Evolutionary conservation across 1,140 invertebrate genomes (phyloP).

Genomic region (Drosophila sproati): DNA sequence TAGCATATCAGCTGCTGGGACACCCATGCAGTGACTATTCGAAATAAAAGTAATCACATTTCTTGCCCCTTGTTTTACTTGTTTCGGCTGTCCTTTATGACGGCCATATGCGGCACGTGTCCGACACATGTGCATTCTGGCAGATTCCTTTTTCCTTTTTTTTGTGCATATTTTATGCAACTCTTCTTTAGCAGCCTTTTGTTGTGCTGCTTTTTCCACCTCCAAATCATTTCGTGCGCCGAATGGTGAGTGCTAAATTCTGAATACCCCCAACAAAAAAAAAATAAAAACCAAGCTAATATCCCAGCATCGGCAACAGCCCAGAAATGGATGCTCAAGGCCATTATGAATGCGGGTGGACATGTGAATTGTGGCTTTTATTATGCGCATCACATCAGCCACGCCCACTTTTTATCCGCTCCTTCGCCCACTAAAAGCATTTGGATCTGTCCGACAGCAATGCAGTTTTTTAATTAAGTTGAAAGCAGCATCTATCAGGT

Average conservation of each 20-base stretch:
- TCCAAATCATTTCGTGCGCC: constrained; percentile 17
- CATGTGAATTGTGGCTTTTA: constrained; percentile 50
- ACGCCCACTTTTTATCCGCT: not conserved
- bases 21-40: constrained; percentile 34
- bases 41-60: constrained; percentile 39
- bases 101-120: constrained; percentile 34
- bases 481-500: not conserved
- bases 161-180: constrained; percentile 62
- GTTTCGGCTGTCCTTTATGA: not conserved
- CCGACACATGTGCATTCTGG: constrained; percentile 56
- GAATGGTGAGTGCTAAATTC: constrained; percentile 23
- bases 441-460: constrained; percentile 25
- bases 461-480: constrained; percentile 25
- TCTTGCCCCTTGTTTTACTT: constrained; percentile 13
- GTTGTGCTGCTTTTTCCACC: constrained; percentile 23
- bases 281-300: constrained; percentile 17
- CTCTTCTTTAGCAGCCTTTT: constrained; percentile 37
- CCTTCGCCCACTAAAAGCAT: not conserved
- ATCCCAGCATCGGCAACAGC: not conserved
- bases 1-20: constrained; percentile 73
- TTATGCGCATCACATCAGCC: constrained; percentile 39
- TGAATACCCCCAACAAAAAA: not conserved
- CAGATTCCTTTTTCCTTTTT: constrained; percentile 35
- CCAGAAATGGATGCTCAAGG: constrained; percentile 13
- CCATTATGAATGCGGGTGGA: constrained; percentile 37